Conservation (phyloP, 2,797 vertebrate species). For the Silurus lanzhouensis region DNA sequence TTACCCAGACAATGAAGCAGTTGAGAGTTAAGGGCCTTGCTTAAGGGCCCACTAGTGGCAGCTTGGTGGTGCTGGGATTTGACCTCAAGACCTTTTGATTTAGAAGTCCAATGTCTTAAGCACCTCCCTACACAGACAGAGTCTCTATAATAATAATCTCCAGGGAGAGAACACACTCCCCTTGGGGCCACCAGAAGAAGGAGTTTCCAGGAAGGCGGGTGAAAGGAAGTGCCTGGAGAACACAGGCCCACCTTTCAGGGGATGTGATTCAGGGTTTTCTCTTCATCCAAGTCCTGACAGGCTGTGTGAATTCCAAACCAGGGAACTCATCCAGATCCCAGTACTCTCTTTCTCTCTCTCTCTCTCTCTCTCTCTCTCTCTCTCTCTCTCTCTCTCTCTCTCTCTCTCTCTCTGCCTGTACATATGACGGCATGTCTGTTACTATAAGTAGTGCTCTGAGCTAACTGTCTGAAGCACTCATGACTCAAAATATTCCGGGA, state of each 20-base stretch:
- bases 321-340: slow-evolving; percentile 32
- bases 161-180: not conserved
- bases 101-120: no score
- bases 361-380: not conserved
- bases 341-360: not conserved
- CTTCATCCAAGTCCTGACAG: slow-evolving; percentile 40
- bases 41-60: no score
- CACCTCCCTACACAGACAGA: not conserved
- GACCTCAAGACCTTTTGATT: no score
- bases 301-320: not conserved
- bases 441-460: slow-evolving; percentile 34
- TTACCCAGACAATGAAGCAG: no score
- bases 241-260: slow-evolving; percentile 20
- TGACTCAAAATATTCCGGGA: slow-evolving; percentile 29
- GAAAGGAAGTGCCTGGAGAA: slow-evolving; percentile 40
- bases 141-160: not conserved
- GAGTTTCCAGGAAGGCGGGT: slow-evolving; percentile 50
- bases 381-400: no score
- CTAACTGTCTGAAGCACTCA: slow-evolving; percentile 30
- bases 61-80: no score
- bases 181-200: slow-evolving; percentile 41
- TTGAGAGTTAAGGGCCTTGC: no score
- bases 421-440: slow-evolving; percentile 28
- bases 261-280: slow-evolving; percentile 45
- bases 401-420: slow-evolving; percentile 6